Conservation (phyloP, 1,140 invertebrate genomes). For the Brachionus rotundiformis region DNA sequence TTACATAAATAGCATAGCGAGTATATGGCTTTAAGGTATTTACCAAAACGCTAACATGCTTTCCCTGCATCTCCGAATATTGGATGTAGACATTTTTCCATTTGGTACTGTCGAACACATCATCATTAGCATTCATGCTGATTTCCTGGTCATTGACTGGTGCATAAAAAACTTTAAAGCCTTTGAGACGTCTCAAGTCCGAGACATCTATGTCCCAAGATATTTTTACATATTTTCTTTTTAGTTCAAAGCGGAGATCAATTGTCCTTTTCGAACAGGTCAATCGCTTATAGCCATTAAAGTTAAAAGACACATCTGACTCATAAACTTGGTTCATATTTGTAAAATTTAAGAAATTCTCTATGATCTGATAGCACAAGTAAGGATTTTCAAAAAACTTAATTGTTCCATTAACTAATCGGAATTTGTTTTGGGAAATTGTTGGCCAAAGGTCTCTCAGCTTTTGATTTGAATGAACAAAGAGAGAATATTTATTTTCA, state of each 20-base stretch:
- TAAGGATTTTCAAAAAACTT: conserved; percentile 38
- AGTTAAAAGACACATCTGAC: conserved; percentile 40
- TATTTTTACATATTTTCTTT: not conserved
- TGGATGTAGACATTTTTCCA: not conserved
- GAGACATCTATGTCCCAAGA: conserved; percentile 16
- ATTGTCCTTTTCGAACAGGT: conserved; percentile 14
- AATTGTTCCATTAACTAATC: not conserved
- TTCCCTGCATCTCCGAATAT: not conserved
- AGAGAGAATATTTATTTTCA: conserved; percentile 30
- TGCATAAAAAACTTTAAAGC: not conserved
- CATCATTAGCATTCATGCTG: not conserved
- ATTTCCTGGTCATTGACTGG: not conserved
- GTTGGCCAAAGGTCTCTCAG: conserved; percentile 19
- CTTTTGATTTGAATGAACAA: conserved; percentile 29
- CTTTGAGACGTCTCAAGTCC: conserved; percentile 11
- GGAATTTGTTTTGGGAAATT: not conserved
- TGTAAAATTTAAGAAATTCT: not conserved
- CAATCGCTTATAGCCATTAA: conserved; percentile 28
- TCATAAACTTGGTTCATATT: not conserved
- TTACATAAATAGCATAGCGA: conserved; percentile 18
- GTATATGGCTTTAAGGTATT: not conserved
- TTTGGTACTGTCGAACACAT: not conserved
- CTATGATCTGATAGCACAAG: not conserved
- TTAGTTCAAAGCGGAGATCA: not conserved
- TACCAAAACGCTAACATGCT: not conserved